Evolutionary conservation across 2,113 vertebrate species (phyloP), one percentile per base, ranked within the genome.

Genomic region (Erythrolamprus reginae): DNA sequence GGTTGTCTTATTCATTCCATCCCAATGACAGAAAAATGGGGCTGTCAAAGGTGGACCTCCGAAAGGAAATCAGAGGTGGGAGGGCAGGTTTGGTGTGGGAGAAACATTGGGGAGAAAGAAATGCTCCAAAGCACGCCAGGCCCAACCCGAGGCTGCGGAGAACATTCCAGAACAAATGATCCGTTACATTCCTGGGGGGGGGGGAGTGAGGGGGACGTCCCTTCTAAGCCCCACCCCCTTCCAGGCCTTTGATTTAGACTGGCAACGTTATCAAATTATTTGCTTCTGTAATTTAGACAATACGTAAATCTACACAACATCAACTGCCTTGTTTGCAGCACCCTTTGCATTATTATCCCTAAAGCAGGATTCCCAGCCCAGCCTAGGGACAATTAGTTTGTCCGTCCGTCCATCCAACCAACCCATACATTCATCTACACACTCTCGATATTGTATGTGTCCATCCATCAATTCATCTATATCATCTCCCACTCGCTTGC

Each of bases 81-180:
- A 17, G 2, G n/a, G 7, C 53, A 24, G 0, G 0, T 70, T 17
- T 6, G 4, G n/a, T 5, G 1, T 0, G 5, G 2, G n/a, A 17
- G 5, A 33, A 38, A 70, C n/a, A n/a, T 5, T 19, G n/a, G 15
- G 5, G 33, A 70, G 2, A 70, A n/a, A 15, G n/a, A 70, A 33
- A 77, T 1, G 2, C 5, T 77, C n/a, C 13, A 77, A 0, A 7
- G n/a, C 2, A 0, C 15, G 10, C 10, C 58, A n/a, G 58, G 3
- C 10, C 10, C 26, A 26, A 4, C 56, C 56, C 3, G 26, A 28
- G 26, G 26, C 58, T 28, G 10, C 10, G 4, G 58, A 61, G 26
- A 13, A 61, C 10, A 4, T 65, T n/a, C 28, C 3, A 28, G 4
- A 65, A 61, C 23, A 65, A n/a, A n/a, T 61, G 10, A 28, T 28